Conservation (phyloP, 2,797 vertebrate genomes). For the Fratercula arctica region DNA sequence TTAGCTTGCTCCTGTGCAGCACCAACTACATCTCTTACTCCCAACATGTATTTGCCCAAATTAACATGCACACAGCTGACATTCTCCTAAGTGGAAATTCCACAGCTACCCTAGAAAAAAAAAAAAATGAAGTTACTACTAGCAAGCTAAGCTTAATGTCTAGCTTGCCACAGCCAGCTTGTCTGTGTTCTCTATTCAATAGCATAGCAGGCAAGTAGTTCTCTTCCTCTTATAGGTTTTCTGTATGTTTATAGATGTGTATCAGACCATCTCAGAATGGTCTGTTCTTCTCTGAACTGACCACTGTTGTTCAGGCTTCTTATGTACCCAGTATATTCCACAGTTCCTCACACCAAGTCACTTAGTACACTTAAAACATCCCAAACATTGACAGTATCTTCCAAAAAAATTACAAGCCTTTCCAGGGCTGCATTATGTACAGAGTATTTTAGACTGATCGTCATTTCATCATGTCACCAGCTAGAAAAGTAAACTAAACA, state of each 20-base stretch:
- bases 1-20: background rate
- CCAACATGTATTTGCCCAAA: background rate
- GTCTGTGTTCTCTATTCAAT: background rate
- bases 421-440: background rate
- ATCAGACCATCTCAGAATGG: background rate
- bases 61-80: background rate
- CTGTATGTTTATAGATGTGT: background rate
- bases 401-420: background rate
- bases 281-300: background rate
- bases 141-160: background rate
- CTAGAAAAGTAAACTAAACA: background rate
- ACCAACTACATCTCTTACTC: background rate
- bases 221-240: background rate
- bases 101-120: background rate
- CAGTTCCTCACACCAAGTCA: background rate
- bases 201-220: background rate
- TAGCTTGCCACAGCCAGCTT: background rate
- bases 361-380: background rate
- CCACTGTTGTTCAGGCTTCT: background rate
- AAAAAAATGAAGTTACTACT: background rate
- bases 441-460: background rate
- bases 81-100: background rate
- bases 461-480: background rate
- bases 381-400: background rate
- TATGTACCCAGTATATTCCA: fast-evolving